These are phyloP conservation scores for Gambusia yucatana DNA, from an alignment of 2,797 vertebrate genomes.

Conservation along the genomic window DNA sequence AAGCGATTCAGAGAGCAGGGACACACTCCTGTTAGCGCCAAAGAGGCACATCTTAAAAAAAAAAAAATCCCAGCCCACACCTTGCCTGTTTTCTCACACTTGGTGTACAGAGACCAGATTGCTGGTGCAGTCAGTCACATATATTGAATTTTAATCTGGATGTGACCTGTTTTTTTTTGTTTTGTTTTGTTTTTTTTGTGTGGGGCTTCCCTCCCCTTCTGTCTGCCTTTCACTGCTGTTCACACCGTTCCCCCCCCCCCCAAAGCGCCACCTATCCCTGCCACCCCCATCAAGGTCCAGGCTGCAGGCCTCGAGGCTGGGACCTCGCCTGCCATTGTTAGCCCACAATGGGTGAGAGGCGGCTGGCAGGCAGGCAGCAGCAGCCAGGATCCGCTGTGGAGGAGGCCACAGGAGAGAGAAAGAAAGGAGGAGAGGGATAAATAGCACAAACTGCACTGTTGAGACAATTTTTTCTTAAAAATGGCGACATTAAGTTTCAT, in stretches of 20 bases:
- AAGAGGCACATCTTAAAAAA: slow-evolving; percentile 34
- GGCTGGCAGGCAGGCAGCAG: slow-evolving; percentile 74
- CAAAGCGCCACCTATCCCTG: slow-evolving; percentile 35
- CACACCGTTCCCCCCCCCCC: slow-evolving; percentile 16
- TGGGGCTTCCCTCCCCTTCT: slow-evolving; percentile 46
- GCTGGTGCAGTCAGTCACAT: slow-evolving; percentile 63
- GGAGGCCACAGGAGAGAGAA: slow-evolving; percentile 36
- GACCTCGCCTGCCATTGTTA: slow-evolving; percentile 83
- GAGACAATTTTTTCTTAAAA: slow-evolving; percentile 15
- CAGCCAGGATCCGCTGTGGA: slow-evolving; percentile 76
- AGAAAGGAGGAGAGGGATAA: slow-evolving; percentile 16
- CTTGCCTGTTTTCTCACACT: slow-evolving; percentile 9
- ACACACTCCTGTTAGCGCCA: slow-evolving; percentile 23
- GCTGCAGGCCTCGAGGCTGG: slow-evolving; percentile 80
- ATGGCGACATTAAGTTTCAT: slow-evolving; percentile 1
- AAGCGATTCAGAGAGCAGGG: slow-evolving; percentile 56
- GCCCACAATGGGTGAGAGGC: slow-evolving; percentile 77
- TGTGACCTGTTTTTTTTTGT: slow-evolving; percentile 80
- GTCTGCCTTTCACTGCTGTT: slow-evolving; percentile 67
- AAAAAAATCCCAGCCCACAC: slow-evolving; percentile 15
- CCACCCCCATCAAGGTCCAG: slow-evolving; percentile 49
- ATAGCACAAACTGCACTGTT: background rate
- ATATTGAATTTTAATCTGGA: slow-evolving; percentile 80
- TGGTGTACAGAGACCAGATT: slow-evolving; percentile 29
- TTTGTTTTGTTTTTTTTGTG: slow-evolving; percentile 21